phyloP scores from a whole-genome alignment of 2,113 vertebrate species.

The Pachycephala philippinensis region DNA sequence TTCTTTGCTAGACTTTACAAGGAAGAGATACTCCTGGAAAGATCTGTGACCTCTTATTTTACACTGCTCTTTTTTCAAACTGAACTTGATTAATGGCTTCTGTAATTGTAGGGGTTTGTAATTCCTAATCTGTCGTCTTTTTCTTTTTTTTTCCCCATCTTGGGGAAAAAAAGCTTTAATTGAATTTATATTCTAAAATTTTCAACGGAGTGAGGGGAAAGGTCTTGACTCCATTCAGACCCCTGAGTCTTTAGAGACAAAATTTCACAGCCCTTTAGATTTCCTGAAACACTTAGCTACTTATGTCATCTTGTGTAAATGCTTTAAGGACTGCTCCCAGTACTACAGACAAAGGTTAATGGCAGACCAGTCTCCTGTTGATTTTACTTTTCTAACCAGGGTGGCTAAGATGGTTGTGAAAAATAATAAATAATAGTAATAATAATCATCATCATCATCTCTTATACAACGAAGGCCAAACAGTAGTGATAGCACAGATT shows the following conservation, averaged over 20 bases:
- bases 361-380: background rate
- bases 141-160: background rate
- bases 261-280: conserved; percentile 34
- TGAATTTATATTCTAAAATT: conserved; percentile 41
- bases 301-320: conserved; percentile 21
- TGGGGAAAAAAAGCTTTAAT: background rate
- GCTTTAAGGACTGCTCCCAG: background rate
- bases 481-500: background rate
- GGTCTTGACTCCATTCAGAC: background rate
- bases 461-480: background rate
- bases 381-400: conserved; percentile 13
- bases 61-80: conserved; percentile 10
- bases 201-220: background rate
- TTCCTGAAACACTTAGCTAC: conserved; percentile 38
- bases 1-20: background rate
- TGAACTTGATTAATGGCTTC: conserved; percentile 16
- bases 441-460: background rate
- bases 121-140: background rate
- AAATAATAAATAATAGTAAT: background rate
- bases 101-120: conserved; percentile 14
- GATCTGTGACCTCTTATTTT: conserved; percentile 22
- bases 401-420: background rate
- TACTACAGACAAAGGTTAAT: conserved; percentile 25
- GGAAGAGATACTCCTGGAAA: background rate
- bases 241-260: conserved; percentile 11